These are phyloP conservation scores for Heteromormyrus szaboi DNA, from an alignment of 2,797 vertebrate species.

Conservation along the genomic window DNA sequence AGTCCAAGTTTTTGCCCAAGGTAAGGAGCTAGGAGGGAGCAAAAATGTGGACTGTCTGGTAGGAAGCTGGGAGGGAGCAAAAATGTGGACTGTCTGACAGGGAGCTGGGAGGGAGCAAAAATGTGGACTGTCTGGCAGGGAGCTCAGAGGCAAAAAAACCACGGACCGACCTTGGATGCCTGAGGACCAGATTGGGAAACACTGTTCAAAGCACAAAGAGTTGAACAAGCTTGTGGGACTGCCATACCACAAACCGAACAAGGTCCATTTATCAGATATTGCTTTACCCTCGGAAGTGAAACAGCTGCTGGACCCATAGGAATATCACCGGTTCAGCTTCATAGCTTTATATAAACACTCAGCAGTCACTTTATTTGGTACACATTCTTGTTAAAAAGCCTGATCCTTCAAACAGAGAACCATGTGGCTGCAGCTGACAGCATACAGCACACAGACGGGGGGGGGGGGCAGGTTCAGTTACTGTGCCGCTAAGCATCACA, in stretches of 20 bases:
- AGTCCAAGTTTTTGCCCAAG: not conserved
- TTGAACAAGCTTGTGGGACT: not conserved
- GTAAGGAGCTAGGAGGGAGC: not conserved
- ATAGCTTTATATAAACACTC: not conserved
- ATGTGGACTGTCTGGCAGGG: too few species aligned
- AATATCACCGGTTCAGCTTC: not conserved
- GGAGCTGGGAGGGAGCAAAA: too few species aligned
- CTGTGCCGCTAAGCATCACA: not conserved
- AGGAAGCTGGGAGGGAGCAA: not conserved
- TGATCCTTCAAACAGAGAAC: not conserved
- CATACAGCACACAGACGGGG: not conserved
- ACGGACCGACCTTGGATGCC: not conserved
- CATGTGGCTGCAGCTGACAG: not conserved
- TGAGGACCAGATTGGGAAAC: not conserved
- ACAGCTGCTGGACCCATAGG: not conserved
- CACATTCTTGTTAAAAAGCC: not conserved
- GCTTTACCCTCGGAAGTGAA: not conserved
- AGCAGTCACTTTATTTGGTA: not conserved
- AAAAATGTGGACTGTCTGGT: not conserved
- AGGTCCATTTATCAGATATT: not conserved
- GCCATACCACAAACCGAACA: not conserved
- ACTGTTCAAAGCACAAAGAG: not conserved
- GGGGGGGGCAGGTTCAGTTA: not conserved
- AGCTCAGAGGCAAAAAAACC: not conserved
- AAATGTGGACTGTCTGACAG: not conserved